Percentiles rank a stretch among this genome's conserved stretches.
phyloP scores from a whole-genome alignment of 2,888 invertebrate genomes.

The Steinernema carpocapsae region DNA sequence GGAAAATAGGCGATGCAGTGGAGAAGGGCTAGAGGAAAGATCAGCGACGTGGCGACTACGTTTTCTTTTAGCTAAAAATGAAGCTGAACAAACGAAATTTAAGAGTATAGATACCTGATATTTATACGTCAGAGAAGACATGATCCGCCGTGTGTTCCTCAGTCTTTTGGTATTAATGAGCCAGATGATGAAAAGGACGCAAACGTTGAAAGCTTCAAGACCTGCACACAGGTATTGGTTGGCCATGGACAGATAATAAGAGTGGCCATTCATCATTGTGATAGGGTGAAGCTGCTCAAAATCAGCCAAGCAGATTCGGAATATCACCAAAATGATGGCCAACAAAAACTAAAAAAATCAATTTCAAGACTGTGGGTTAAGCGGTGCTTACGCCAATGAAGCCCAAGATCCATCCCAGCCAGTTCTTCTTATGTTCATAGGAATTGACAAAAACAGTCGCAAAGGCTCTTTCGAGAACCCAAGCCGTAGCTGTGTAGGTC shows the following conservation, averaged over 20 bases:
- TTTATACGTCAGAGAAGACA: background rate
- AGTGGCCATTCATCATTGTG: background rate
- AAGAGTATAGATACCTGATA: background rate
- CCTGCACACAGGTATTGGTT: background rate
- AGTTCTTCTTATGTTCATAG: background rate
- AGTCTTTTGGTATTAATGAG: background rate
- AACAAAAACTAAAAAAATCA: background rate
- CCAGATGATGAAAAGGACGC: background rate
- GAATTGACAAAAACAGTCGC: background rate
- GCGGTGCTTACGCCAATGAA: background rate
- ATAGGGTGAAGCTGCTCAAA: background rate
- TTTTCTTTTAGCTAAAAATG: background rate
- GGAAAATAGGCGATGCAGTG: slow-evolving; percentile 4
- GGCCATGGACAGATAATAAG: background rate
- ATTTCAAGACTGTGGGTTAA: background rate
- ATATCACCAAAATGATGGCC: background rate
- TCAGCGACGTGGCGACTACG: background rate
- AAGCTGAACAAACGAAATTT: background rate
- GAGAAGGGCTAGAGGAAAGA: slow-evolving; percentile 6
- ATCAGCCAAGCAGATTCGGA: background rate
- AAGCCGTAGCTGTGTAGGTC: background rate
- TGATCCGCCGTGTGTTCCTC: background rate
- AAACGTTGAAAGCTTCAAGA: background rate
- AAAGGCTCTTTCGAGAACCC: background rate
- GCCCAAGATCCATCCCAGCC: background rate